Base-by-base conservation (phyloP, 53 echinoderm and acorn worm genomes). In the Pentamera pediparva region DNA sequence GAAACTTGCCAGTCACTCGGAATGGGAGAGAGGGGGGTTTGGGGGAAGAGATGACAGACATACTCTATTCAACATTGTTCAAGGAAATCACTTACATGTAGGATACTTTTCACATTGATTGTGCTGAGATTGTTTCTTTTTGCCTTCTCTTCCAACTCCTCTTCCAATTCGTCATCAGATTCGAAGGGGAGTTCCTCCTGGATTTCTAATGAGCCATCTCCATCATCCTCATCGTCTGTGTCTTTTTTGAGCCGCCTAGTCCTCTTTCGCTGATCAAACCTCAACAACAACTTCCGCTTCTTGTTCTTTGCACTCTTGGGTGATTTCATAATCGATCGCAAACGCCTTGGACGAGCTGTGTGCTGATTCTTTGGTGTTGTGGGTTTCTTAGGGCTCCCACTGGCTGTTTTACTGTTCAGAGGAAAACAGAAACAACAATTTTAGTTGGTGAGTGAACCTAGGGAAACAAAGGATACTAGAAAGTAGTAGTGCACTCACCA, bases 1-100 rank as follows among this genome's bases (percentile, higher is more conserved):
- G n/a, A n/a, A n/a, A n/a, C n/a, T n/a, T n/a, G n/a, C n/a, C n/a
- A n/a, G n/a, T n/a, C n/a, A n/a, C n/a, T n/a, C n/a, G n/a, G n/a
- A n/a, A n/a, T n/a, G n/a, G n/a, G n/a, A n/a, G n/a, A n/a, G n/a
- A n/a, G n/a, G n/a, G n/a, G n/a, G n/a, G n/a, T n/a, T n/a, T n/a
- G n/a, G n/a, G n/a, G n/a, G n/a, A n/a, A n/a, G n/a, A n/a, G n/a
- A n/a, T n/a, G n/a, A n/a, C n/a, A n/a, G n/a, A n/a, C n/a, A n/a
- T n/a, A n/a, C n/a, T n/a, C n/a, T n/a, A n/a, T n/a, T n/a, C n/a
- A n/a, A n/a, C n/a, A n/a, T n/a, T n/a, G n/a, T n/a, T n/a, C n/a
- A n/a, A n/a, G n/a, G n/a, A n/a, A n/a, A n/a, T n/a, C n/a, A 90
- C 96, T 95, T 74, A 95, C 96, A 91, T 91, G 96, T 40, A 95